These are phyloP conservation scores for Cynopterus brachyotis DNA, from an alignment of 2,113 vertebrate genomes.

Conservation along the genomic window DNA sequence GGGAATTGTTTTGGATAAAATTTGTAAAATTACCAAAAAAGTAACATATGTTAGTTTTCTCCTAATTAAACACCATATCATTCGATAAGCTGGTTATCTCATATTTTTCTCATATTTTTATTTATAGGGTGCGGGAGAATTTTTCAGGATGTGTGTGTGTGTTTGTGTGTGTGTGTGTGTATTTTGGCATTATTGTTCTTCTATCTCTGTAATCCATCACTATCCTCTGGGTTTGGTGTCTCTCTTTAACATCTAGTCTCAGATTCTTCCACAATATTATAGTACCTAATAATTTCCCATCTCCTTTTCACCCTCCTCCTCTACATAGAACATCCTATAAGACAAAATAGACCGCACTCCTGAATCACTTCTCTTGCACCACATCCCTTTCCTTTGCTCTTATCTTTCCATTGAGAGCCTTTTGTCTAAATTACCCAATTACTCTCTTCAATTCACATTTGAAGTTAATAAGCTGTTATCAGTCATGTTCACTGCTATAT, in stretches of 20 bases:
- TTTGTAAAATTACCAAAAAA: not conserved
- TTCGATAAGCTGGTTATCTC: not conserved
- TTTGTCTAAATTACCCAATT: slow-evolving; percentile 27
- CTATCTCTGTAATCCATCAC: not conserved
- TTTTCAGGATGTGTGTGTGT: not conserved
- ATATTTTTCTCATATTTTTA: not conserved
- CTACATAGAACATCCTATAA: not conserved
- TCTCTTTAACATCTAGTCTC: not conserved
- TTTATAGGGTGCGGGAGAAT: not conserved
- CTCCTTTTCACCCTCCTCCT: not conserved
- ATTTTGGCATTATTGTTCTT: not conserved
- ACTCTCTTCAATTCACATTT: slow-evolving; percentile 35
- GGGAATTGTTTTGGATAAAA: not conserved
- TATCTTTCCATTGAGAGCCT: not conserved
- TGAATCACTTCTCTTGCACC: not conserved
- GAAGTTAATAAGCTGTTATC: not conserved
- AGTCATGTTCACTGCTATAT: not conserved
- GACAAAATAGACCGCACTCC: not conserved
- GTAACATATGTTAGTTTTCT: not conserved
- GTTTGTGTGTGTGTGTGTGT: no score
- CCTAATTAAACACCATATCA: not conserved
- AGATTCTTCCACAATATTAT: not conserved
- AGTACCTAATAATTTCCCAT: not conserved
- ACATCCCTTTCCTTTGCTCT: not conserved
- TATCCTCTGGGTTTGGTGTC: not conserved